A percentile compares a stretch with the other conserved stretches of the same genome.
phyloP scores from a whole-genome alignment of 2,797 vertebrate genomes.

The Acropternis orthonyx region DNA sequence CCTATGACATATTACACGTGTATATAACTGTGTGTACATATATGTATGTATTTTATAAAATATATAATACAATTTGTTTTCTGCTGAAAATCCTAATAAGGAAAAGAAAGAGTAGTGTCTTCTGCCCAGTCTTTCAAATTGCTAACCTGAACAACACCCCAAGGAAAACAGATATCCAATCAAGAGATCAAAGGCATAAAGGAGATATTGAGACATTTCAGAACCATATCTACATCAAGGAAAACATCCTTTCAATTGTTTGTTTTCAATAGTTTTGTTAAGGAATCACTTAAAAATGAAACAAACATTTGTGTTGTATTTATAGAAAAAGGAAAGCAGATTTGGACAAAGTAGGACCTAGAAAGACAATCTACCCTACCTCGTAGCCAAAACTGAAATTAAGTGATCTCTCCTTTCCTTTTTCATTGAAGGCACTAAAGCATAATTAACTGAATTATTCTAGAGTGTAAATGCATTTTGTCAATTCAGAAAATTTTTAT shows the following conservation, averaged over 20 bases:
- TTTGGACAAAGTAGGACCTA: background rate
- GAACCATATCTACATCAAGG: background rate
- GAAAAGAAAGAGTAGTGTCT: background rate
- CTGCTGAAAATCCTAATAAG: background rate
- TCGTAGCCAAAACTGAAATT: background rate
- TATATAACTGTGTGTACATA: background rate
- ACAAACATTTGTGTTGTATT: background rate
- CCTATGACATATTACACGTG: background rate
- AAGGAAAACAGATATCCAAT: background rate
- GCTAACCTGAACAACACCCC: background rate
- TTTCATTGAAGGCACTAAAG: background rate
- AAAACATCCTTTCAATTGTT: background rate
- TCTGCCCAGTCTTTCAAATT: background rate
- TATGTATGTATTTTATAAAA: background rate
- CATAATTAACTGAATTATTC: background rate
- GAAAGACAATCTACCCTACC: background rate
- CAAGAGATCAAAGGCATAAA: background rate
- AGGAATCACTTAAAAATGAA: background rate
- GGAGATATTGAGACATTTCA: background rate
- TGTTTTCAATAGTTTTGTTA: background rate
- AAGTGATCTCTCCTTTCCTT: background rate
- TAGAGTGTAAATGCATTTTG: background rate
- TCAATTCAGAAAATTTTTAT: background rate
- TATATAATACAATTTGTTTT: background rate
- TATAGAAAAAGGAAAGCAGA: background rate